Percentiles rank a stretch among this genome's conserved stretches.
phyloP scores from a whole-genome alignment of 2,797 vertebrate species.

The Podarcis siculus region DNA sequence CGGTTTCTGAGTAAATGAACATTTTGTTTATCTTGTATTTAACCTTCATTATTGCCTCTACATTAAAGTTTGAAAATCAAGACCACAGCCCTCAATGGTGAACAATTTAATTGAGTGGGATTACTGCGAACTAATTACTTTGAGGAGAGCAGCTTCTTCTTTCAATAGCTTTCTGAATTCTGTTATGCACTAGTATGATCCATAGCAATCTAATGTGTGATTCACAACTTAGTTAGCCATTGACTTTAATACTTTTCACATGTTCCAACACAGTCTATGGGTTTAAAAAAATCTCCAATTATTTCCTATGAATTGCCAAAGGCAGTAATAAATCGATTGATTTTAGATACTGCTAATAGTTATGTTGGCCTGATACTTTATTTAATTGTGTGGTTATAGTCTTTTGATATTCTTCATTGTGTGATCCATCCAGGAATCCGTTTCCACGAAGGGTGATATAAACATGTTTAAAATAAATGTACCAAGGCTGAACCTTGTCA shows the following conservation, averaged over 20 bases:
- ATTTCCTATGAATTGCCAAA: too few relatives aligned
- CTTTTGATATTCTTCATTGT: too few relatives aligned
- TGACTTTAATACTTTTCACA: background rate
- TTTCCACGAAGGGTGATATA: too few relatives aligned
- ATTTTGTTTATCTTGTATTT: conserved; percentile 24
- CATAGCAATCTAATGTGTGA: background rate
- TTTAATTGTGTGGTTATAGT: too few relatives aligned
- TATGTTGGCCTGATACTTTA: too few relatives aligned
- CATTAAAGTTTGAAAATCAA: conserved; percentile 33
- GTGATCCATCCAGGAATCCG: too few relatives aligned
- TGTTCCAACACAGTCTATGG: background rate
- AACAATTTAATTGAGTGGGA: background rate
- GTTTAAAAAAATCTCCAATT: background rate
- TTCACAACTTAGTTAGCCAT: background rate
- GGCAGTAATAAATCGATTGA: too few relatives aligned
- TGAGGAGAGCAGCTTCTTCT: background rate
- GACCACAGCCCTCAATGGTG: background rate
- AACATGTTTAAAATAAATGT: background rate
- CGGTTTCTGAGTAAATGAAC: conserved; percentile 17
- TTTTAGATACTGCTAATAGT: too few relatives aligned
- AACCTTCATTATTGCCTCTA: conserved; percentile 39
- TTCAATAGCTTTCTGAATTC: background rate
- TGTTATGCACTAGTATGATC: background rate
- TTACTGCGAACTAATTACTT: background rate
- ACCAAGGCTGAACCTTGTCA: background rate